Evolutionary conservation across 2,113 vertebrate species (phyloP), one percentile per base, ranked within the genome.

Genomic region (Sinocyclocheilus maitianheensis): DNA sequence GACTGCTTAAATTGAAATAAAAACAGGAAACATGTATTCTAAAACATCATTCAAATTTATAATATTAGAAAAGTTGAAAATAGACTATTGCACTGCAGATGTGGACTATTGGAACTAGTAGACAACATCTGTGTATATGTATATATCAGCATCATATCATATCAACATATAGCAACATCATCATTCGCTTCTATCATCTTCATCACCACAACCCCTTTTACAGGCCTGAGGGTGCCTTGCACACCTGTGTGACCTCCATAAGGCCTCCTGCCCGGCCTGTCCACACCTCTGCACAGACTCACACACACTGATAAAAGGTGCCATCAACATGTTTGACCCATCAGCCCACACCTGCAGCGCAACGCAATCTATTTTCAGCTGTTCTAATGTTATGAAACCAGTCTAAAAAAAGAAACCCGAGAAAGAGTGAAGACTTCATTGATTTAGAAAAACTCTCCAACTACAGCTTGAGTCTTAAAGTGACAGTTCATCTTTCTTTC

Each of bases 141-240:
- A 53, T 53, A 53, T 53, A 53, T 53, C 16, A 40, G 7, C 40
- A 40, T 40, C 5, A 40, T 40, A 40, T 40, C 40, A 40, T 40
- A 40, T 7, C 5, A 40, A 40, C 43, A 43, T 43, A 43, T 43
- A 43, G 84, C 75, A 82, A 84, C 85, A 80, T 86, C 13, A 30
- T 81, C 37, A 81, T 67, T 67, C 20, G 22, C 60, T 65, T 65
- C 18, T 30, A 46, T 30, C 58, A 81, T 13, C 93, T 91, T 90
- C 90, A 93, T 90, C 91, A 92, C 87, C 65, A 26, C 67, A 26
- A 40, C 13, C 60, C 74, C 81, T 74, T 72, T 60, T 81, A 67
- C 65, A 80, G 34, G 37, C 63, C 34, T 85, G 76, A 85, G 74
- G 62, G 79, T 77, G 46, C 24, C 53, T 46, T 86, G 48, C 53